Conservation (phyloP, 2,888 invertebrate genomes). For the Scelioninae gen. 2 region DNA sequence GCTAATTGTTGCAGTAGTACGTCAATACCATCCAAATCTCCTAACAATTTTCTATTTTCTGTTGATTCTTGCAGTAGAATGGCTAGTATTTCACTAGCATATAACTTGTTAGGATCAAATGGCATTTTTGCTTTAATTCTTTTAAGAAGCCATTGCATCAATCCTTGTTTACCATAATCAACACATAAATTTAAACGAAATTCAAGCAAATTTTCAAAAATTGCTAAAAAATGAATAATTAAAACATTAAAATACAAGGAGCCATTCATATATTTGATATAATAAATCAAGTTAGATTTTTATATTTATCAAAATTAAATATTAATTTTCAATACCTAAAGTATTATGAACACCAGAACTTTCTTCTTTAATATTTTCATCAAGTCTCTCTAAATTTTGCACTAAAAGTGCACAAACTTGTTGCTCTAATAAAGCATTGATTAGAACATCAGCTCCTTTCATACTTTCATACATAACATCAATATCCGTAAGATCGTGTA, state of each 20-base stretch:
- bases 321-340: conserved; percentile 81
- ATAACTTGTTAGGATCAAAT: conserved; percentile 96
- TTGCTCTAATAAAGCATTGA: conserved; percentile 91
- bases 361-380: conserved; percentile 95
- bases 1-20: conserved; percentile 95
- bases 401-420: conserved; percentile 93
- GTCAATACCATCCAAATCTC: conserved; percentile 97
- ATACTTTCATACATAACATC: conserved; percentile 96
- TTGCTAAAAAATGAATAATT: conserved; percentile 77
- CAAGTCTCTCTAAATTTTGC: conserved; percentile 94
- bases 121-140: conserved; percentile 91
- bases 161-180: conserved; percentile 92
- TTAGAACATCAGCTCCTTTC: conserved; percentile 91
- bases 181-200: conserved; percentile 88
- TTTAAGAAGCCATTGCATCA: conserved; percentile 94
- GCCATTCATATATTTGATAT: too few species aligned
- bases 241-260: too few species aligned
- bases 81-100: conserved; percentile 96
- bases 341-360: conserved; percentile 97
- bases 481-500: conserved; percentile 95
- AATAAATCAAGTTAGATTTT: too few species aligned
- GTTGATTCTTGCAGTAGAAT: conserved; percentile 94
- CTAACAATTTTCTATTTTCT: conserved; percentile 86
- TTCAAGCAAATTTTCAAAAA: conserved; percentile 97
- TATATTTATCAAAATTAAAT: too few species aligned